Conservation (phyloP, 1,140 invertebrate genomes). For the Hyposmocoma kahamanoa region DNA sequence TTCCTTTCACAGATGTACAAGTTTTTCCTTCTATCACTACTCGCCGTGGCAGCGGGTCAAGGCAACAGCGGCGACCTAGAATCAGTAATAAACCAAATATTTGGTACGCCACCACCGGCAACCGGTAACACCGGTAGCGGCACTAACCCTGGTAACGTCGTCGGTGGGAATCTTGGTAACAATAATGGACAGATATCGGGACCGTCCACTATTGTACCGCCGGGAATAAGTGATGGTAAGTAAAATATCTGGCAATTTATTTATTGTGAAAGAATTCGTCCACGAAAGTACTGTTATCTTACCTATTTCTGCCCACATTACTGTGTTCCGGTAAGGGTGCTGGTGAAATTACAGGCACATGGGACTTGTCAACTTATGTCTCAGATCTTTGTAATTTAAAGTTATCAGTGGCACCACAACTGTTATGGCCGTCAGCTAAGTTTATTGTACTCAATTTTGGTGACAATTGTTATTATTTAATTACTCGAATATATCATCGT, state of each 20-base stretch:
- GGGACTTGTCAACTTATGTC: too few relatives aligned
- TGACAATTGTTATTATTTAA: too few relatives aligned
- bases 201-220: neutral
- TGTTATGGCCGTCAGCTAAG: too few relatives aligned
- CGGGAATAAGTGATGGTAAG: neutral
- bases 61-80: constrained; percentile 6
- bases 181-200: neutral
- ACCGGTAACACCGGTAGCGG: neutral
- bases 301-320: too few relatives aligned
- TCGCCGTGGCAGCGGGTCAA: neutral
- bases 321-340: too few relatives aligned
- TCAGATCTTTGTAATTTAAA: too few relatives aligned
- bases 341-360: too few relatives aligned
- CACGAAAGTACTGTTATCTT: too few relatives aligned
- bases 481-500: too few relatives aligned
- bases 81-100: constrained; percentile 8
- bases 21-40: neutral
- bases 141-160: neutral
- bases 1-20: constrained; percentile 12
- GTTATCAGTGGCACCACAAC: too few relatives aligned
- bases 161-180: neutral
- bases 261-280: too few relatives aligned
- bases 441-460: too few relatives aligned
- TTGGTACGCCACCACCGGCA: neutral
- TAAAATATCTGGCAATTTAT: neutral